Percentiles rank a stretch among this genome's conserved stretches.
Evolutionary conservation across 2,888 invertebrate genomes (phyloP).

Genomic region (Coelinius sp.): DNA sequence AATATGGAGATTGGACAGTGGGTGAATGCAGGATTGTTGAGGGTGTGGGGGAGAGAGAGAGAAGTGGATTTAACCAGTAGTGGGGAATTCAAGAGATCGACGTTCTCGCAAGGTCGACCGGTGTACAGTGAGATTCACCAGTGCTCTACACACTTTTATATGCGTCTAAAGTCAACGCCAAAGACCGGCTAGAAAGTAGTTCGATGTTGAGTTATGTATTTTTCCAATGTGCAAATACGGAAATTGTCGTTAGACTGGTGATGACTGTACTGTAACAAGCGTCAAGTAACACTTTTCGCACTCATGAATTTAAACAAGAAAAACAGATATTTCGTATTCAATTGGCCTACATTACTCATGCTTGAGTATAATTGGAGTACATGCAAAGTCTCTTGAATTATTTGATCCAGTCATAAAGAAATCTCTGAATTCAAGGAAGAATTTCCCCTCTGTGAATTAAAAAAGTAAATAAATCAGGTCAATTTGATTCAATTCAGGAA

Average conservation of each 20-base stretch:
- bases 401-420: too few relatives aligned
- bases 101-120: conserved; percentile 51
- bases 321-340: too few relatives aligned
- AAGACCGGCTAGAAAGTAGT: conserved; percentile 40
- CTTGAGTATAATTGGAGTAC: too few relatives aligned
- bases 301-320: conserved; percentile 18
- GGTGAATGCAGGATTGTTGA: background rate
- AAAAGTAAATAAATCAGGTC: background rate
- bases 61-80: conserved; percentile 14
- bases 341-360: too few relatives aligned
- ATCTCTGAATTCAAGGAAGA: background rate
- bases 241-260: conserved; percentile 41
- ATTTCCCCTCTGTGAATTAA: background rate
- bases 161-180: conserved; percentile 15
- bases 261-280: conserved; percentile 20
- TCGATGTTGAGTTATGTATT: conserved; percentile 36
- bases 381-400: too few relatives aligned
- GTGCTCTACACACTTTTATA: conserved; percentile 18
- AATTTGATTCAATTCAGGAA: background rate
- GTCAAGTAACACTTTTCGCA: conserved; percentile 22
- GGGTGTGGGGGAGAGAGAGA: conserved; percentile 28
- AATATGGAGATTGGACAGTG: conserved; percentile 18
- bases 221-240: conserved; percentile 44
- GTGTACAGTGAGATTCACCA: conserved; percentile 32
- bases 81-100: conserved; percentile 31